Percentiles rank a stretch among this genome's conserved stretches.
Evolutionary conservation across 2,888 invertebrate species (phyloP).

Genomic region (Ophioninae sp.): DNA sequence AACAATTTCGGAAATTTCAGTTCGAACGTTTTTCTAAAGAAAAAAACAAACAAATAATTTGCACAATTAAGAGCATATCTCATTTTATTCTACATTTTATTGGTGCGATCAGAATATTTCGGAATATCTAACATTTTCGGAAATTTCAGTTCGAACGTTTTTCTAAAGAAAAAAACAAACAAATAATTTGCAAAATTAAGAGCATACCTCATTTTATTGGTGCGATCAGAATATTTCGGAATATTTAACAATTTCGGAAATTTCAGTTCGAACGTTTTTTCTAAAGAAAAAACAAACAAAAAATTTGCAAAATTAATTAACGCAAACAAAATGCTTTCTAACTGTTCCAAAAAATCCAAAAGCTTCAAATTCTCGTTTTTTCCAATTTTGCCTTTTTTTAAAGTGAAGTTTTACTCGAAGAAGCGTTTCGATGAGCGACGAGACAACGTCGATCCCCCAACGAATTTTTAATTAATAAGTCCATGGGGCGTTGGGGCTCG

Average conservation of each 20-base stretch:
- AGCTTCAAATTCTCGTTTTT: background rate
- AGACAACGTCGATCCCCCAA: slow-evolving; percentile 28
- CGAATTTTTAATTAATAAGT: slow-evolving; percentile 56
- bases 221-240: background rate
- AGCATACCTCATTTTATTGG: background rate
- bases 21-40: too few species aligned
- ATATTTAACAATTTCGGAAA: background rate
- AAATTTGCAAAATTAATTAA: too few species aligned
- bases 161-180: too few species aligned
- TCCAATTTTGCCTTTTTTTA: too few species aligned
- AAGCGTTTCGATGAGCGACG: background rate
- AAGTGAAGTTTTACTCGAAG: background rate
- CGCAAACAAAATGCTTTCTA: too few species aligned
- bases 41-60: too few species aligned
- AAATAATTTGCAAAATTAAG: background rate
- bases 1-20: too few species aligned
- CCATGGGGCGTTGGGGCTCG: slow-evolving; percentile 13
- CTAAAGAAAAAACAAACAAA: too few species aligned
- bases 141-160: too few species aligned
- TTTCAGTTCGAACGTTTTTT: too few species aligned
- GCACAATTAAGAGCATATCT: background rate
- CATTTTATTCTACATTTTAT: background rate
- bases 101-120: background rate
- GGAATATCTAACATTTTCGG: background rate
- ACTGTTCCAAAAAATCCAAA: background rate